Evolutionary conservation across 2,113 vertebrate species (phyloP).

Genomic region (Gavialis gangeticus): DNA sequence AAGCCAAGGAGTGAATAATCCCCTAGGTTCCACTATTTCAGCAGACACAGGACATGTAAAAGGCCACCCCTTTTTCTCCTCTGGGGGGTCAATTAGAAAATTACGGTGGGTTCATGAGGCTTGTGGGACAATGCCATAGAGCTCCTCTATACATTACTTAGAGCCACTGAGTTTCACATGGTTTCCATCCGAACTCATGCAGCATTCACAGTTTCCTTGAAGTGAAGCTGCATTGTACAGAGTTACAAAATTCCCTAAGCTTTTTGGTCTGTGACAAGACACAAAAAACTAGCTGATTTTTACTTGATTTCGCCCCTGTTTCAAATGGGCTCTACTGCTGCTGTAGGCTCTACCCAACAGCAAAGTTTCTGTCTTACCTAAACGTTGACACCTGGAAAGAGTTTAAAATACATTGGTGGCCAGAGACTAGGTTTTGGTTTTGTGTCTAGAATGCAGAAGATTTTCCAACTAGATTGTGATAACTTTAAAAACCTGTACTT

Average conservation of each 20-base stretch:
- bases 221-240: too few species aligned
- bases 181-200: background rate
- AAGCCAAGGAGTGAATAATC: background rate
- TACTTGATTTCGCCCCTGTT: background rate
- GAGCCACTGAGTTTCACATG: background rate
- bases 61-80: background rate
- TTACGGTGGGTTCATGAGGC: background rate
- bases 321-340: rapidly evolving
- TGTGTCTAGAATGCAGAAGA: background rate
- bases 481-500: background rate
- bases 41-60: background rate
- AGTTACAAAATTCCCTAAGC: background rate
- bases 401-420: background rate
- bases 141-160: too few species aligned
- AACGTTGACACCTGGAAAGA: rapidly evolving
- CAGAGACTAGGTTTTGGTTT: background rate
- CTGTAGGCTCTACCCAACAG: background rate
- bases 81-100: background rate
- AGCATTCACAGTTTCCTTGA: too few species aligned
- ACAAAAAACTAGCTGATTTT: background rate
- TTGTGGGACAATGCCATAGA: too few species aligned
- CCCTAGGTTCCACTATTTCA: background rate
- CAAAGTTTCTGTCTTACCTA: rapidly evolving
- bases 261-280: background rate
- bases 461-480: background rate